Conservation (phyloP, 2,113 vertebrate genomes). For the Motacilla tschutschensis region DNA sequence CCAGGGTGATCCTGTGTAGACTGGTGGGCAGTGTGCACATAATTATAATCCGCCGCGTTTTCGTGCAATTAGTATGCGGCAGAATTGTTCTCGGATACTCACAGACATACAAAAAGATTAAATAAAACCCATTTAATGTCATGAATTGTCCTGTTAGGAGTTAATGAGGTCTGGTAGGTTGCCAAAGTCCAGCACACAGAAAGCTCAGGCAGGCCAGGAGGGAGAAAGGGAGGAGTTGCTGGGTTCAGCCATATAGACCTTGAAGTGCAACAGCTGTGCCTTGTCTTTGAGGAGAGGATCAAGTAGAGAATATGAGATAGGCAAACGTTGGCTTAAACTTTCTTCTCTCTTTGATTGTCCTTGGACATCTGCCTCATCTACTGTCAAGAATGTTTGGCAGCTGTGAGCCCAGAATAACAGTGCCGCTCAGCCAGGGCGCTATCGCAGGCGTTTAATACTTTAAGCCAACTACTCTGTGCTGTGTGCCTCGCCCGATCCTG, state of each 20-base stretch:
- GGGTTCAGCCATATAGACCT: constrained; percentile 77
- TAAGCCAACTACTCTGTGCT: constrained; percentile 88
- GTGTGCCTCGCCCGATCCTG: constrained; percentile 70
- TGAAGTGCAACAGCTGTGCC: constrained; percentile 92
- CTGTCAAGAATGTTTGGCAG: constrained; percentile 96
- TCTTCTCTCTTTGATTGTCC: constrained; percentile 94
- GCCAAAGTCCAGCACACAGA: constrained; percentile 38
- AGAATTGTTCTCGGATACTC: constrained; percentile 36
- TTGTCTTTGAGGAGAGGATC: constrained; percentile 91
- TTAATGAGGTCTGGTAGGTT: constrained; percentile 62
- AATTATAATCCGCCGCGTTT: constrained; percentile 1
- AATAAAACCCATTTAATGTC: constrained; percentile 30
- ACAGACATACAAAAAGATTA: constrained; percentile 38
- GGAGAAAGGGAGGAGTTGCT: constrained; percentile 61
- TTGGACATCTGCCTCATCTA: constrained; percentile 98
- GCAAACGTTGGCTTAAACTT: constrained; percentile 96
- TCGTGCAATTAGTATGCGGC: constrained; percentile 23
- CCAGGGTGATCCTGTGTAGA: constrained; percentile 29
- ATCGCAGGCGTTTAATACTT: constrained; percentile 88
- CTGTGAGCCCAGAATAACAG: constrained; percentile 95
- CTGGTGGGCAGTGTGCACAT: constrained; percentile 10
- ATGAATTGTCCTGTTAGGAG: constrained; percentile 50
- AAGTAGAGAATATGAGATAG: constrained; percentile 92
- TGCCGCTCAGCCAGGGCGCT: constrained; percentile 78
- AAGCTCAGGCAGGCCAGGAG: constrained; percentile 48